These are phyloP conservation scores for Saccostrea cuccullata DNA, from an alignment of 1,140 invertebrate species.

Conservation along the genomic window DNA sequence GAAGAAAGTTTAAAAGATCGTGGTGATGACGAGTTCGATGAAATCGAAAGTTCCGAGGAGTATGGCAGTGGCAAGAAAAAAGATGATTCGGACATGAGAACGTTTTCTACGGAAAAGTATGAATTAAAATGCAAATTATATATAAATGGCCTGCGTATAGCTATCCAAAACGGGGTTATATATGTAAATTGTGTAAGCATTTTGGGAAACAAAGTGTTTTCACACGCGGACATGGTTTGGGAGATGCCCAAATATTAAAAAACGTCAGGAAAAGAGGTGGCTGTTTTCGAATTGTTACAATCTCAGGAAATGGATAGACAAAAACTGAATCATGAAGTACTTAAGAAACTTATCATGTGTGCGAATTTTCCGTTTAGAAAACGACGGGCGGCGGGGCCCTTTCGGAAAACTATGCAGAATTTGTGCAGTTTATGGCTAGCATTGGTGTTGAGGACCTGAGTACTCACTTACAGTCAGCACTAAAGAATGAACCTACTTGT, in stretches of 20 bases:
- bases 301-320: not conserved
- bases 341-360: not conserved
- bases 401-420: not conserved
- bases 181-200: not conserved
- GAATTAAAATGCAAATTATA: too few relatives aligned
- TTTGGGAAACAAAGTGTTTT: not conserved
- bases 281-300: not conserved
- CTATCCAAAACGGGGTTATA: too few relatives aligned
- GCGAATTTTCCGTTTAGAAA: not conserved
- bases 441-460: not conserved
- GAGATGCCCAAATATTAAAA: not conserved
- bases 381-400: not conserved
- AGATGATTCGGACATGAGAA: too few relatives aligned
- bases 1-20: too few relatives aligned
- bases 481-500: not conserved
- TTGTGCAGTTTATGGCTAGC: not conserved
- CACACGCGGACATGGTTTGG: not conserved
- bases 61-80: too few relatives aligned
- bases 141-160: too few relatives aligned
- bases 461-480: not conserved
- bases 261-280: not conserved
- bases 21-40: too few relatives aligned
- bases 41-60: too few relatives aligned
- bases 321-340: not conserved
- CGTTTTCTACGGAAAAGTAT: too few relatives aligned